These are phyloP conservation scores for Notolepis coatsorum DNA, from an alignment of 2,797 vertebrate genomes.

Conservation along the genomic window DNA sequence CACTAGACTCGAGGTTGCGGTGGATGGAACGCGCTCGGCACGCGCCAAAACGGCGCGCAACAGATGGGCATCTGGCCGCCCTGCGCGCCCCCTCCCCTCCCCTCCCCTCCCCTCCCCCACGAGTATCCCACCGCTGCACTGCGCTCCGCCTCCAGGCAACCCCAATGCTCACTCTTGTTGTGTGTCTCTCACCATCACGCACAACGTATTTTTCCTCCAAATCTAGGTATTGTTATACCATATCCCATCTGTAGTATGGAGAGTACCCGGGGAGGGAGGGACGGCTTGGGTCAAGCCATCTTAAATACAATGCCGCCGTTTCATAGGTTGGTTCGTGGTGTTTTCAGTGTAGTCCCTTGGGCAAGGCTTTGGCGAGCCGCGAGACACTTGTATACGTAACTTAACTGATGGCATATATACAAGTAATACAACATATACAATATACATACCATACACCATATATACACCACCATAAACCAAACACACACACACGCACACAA, in stretches of 20 bases:
- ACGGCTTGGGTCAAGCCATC: neutral
- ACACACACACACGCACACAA: no score
- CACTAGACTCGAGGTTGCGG: no score
- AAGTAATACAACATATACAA: no score
- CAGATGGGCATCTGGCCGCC: slow-evolving; percentile 71
- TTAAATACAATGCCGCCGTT: slow-evolving; percentile 17
- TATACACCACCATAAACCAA: no score
- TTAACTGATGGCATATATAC: no score
- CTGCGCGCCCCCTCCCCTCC: slow-evolving; percentile 11
- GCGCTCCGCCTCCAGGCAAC: slow-evolving; percentile 30
- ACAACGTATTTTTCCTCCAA: slow-evolving; percentile 5
- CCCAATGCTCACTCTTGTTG: slow-evolving; percentile 9
- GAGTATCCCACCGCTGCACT: neutral
- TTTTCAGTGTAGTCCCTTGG: neutral
- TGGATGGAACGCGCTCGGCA: slow-evolving; percentile 79
- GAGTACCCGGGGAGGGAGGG: slow-evolving; percentile 1
- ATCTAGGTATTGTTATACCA: slow-evolving; percentile 22
- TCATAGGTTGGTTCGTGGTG: neutral
- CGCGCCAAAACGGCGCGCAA: slow-evolving; percentile 74
- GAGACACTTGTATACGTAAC: no score
- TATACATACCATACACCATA: no score
- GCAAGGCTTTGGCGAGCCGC: no score
- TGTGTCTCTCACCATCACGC: slow-evolving; percentile 7
- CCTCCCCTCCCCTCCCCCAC: slow-evolving; percentile 21
- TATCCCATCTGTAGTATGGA: slow-evolving; percentile 30